Evolutionary conservation across 2,113 vertebrate species (phyloP), one percentile per base, ranked within the genome.

Genomic region (Tautogolabrus adspersus): DNA sequence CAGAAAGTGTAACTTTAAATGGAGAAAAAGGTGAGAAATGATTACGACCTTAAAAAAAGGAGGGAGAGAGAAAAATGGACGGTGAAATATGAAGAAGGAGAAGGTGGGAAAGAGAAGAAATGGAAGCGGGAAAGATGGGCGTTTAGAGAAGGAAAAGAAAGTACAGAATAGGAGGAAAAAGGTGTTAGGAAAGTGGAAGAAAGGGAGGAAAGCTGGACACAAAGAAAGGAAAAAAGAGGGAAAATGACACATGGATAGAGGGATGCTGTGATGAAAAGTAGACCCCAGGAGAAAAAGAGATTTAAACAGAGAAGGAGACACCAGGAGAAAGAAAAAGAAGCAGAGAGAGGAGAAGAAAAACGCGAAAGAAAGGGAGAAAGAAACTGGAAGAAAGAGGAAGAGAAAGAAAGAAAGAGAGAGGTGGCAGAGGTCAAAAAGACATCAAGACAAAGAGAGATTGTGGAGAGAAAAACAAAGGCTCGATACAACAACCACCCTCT

Each of bases 1-100:
- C 75, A 66, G 78, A 79, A 77, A 80, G 66, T 67, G 81, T 76
- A 77, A 87, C 79, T 85, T 89, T 74, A 88, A 84, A 91, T 80
- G 79, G 59, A 52, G 49, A 60, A 76, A 82, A 79, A 85, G 77
- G 85, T 82, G 75, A 91, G 72, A 66, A 75, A 80, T 85, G 79
- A 81, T 84, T 77, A 60, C 56, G 2, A 77, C 42, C 63, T 51
- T 37, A 15, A 44, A 55, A 42, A 56, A 16, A 49, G 49, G 64
- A 49, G 22, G 15, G n/a, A 30, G 68, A 46, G 58, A 66, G 18
- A 44, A 5, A 26, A 9, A 6, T 5, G 54, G 34, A 21, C 21
- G 21, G 13, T 21, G n/a, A 42, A 15, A 44, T 8, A 10, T 10
- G 21, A 38, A 47, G 22, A 12, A 16, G n/a, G 26, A 47, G 19